Percentiles rank a stretch among this genome's conserved stretches.
Conservation (phyloP, 1,140 invertebrate species). For the Dolichoris vasculosae region DNA sequence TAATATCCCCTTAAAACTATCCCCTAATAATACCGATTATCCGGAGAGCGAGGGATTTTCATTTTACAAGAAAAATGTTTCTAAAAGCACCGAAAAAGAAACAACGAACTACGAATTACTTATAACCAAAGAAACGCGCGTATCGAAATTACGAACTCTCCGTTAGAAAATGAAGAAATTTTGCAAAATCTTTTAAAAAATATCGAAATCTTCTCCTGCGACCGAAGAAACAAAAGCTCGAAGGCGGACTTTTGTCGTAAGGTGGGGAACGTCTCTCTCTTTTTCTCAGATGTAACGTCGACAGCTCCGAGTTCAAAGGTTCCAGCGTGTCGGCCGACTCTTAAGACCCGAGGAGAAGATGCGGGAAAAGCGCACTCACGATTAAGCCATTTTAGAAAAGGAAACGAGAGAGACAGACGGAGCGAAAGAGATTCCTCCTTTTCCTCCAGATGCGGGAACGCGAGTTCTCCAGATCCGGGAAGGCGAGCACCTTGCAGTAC, state of each 20-base stretch:
- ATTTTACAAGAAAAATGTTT: neutral
- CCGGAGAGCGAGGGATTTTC: neutral
- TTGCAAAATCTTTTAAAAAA: slow-evolving; percentile 35
- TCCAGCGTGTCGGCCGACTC: slow-evolving; percentile 29
- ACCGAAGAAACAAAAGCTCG: slow-evolving; percentile 33
- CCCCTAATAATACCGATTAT: too few relatives aligned
- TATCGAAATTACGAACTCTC: slow-evolving; percentile 30
- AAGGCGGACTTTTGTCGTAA: slow-evolving; percentile 26
- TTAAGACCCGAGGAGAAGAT: slow-evolving; percentile 41
- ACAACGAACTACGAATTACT: neutral
- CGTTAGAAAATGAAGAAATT: slow-evolving; percentile 25
- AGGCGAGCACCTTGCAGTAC: slow-evolving; percentile 61
- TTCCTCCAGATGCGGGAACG: slow-evolving; percentile 23
- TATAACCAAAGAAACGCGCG: neutral
- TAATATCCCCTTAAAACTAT: too few relatives aligned
- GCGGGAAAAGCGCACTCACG: slow-evolving; percentile 58
- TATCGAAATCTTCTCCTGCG: slow-evolving; percentile 15
- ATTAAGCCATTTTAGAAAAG: slow-evolving; percentile 72
- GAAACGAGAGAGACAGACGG: slow-evolving; percentile 36
- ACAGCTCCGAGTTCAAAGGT: slow-evolving; percentile 67
- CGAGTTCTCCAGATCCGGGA: slow-evolving; percentile 1
- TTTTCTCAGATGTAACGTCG: slow-evolving; percentile 57
- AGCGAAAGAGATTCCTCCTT: slow-evolving; percentile 45
- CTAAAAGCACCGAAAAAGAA: neutral
- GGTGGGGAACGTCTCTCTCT: slow-evolving; percentile 14